These are phyloP conservation scores for Corella eumyota DNA, from an alignment of 23 tunicate species.

Conservation along the genomic window DNA sequence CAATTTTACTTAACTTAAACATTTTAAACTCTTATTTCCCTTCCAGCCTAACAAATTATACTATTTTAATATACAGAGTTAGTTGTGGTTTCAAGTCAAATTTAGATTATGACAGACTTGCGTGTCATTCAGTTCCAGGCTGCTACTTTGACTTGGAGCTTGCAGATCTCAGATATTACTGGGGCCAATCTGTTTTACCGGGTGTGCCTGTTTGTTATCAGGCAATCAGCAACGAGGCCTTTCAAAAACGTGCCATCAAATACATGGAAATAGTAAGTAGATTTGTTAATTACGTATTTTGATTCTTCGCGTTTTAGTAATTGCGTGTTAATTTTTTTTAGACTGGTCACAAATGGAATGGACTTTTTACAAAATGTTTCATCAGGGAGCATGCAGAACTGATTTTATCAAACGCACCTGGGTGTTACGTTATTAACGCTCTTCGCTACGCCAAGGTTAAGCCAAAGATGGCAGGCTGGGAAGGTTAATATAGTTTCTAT, in stretches of 20 bases:
- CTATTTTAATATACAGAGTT: too few species aligned
- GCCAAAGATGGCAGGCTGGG: conserved; percentile 68
- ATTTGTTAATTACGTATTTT: too few species aligned
- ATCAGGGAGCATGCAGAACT: too few species aligned
- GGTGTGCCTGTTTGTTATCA: conserved; percentile 37
- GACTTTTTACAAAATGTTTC: conserved; percentile 30
- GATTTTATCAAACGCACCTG: conserved; percentile 27
- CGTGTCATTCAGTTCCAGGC: conserved; percentile 25
- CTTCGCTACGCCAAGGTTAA: conserved; percentile 18
- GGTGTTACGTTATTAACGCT: conserved; percentile 34
- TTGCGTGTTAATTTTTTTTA: too few species aligned
- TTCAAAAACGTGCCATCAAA: conserved; percentile 25
- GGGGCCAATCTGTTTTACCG: conserved; percentile 32
- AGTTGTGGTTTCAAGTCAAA: conserved; percentile 12
- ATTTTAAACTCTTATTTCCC: too few species aligned
- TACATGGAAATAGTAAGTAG: conserved; percentile 25
- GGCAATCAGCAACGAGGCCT: conserved; percentile 25
- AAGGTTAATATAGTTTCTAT: conserved; percentile 35
- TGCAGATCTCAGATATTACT: conserved; percentile 16
- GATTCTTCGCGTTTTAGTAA: too few species aligned
- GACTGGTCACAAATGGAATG: conserved; percentile 24
- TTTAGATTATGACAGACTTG: conserved; percentile 5
- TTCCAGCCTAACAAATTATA: too few species aligned
- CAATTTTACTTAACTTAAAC: too few species aligned
- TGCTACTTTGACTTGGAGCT: conserved; percentile 35